Percentiles rank a stretch among this genome's conserved stretches.
Conservation (phyloP, 2,113 vertebrate species). For the Chamaetylas fuelleborni region DNA sequence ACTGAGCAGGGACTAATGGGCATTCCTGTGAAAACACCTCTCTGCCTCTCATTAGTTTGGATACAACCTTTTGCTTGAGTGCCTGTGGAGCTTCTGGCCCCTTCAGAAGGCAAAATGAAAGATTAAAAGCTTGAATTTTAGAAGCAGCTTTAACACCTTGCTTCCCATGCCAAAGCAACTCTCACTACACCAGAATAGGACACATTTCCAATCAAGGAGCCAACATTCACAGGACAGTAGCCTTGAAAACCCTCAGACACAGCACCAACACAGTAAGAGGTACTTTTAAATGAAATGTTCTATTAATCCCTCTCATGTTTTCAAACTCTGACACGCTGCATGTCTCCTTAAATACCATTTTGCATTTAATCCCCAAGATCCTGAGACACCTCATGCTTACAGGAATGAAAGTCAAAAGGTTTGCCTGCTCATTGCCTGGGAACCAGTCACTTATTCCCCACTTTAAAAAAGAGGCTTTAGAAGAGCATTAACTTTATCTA, state of each 20-base stretch:
- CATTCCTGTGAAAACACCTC: not conserved
- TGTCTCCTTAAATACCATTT: not conserved
- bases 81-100: not conserved
- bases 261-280: not conserved
- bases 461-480: not conserved
- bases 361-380: not conserved
- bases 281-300: not conserved
- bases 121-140: not conserved
- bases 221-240: not conserved
- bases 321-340: not conserved
- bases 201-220: not conserved
- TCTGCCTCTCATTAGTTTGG: not conserved
- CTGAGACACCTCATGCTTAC: not conserved
- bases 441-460: not conserved
- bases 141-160: not conserved
- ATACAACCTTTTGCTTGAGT: fast-evolving
- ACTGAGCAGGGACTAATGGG: not conserved
- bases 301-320: not conserved
- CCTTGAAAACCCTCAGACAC: not conserved
- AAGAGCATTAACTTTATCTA: not conserved
- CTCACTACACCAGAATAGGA: not conserved
- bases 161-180: not conserved
- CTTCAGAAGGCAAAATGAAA: not conserved
- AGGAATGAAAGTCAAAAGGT: not conserved
- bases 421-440: not conserved